phyloP scores from a whole-genome alignment of 2,888 invertebrate genomes.

The Xylota sylvarum region DNA sequence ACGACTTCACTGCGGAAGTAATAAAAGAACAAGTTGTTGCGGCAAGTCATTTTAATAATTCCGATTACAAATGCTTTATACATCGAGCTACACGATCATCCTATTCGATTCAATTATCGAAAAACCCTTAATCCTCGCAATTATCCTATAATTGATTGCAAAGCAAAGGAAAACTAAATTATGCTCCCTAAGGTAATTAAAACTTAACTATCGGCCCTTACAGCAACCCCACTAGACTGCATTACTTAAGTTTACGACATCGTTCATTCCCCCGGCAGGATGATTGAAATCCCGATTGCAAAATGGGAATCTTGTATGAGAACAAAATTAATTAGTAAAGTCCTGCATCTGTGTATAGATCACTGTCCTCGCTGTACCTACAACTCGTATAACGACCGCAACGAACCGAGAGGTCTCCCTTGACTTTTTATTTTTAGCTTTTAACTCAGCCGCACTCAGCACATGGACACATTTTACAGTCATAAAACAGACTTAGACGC shows the following conservation, averaged over 20 bases:
- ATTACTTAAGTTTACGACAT: conserved; percentile 58
- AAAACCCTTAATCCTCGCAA: conserved; percentile 14
- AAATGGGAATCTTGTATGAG: conserved; percentile 10
- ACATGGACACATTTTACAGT: conserved; percentile 25
- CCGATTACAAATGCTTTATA: too few relatives aligned
- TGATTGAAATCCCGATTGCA: conserved; percentile 60
- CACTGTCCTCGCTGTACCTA: not conserved
- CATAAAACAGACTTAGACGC: conserved; percentile 71
- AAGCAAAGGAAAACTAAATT: not conserved
- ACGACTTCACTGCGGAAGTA: conserved; percentile 21
- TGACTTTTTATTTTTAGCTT: conserved; percentile 41
- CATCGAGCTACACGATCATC: conserved; percentile 13
- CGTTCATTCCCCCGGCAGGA: conserved; percentile 25
- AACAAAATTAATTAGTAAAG: conserved; percentile 63
- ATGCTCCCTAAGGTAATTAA: conserved; percentile 26
- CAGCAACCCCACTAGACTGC: conserved; percentile 4
- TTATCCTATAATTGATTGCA: conserved; percentile 17
- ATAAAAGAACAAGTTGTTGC: not conserved
- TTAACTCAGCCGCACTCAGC: conserved; percentile 46
- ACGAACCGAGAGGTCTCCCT: not conserved
- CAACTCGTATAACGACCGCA: not conserved
- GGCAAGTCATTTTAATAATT: too few relatives aligned
- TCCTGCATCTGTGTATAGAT: conserved; percentile 30
- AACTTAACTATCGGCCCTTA: not conserved
- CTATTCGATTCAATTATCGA: conserved; percentile 38